Evolutionary conservation across 2,113 vertebrate genomes (phyloP).

Genomic region (Paradisaea rubra): DNA sequence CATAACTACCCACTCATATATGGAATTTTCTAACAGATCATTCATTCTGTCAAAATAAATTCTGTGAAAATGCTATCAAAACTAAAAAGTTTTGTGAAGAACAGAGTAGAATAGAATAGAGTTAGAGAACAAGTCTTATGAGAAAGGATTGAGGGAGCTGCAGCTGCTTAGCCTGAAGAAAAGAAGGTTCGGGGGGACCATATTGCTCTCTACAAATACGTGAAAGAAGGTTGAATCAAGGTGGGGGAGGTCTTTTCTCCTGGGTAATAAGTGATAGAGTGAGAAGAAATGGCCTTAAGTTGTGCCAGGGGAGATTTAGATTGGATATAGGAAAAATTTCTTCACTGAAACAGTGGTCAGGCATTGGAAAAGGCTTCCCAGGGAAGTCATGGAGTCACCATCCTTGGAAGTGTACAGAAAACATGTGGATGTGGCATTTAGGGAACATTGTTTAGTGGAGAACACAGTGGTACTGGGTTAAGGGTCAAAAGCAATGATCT

Average conservation of each 20-base stretch:
- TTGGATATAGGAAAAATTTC: neutral
- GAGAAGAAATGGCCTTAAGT: neutral
- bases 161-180: neutral
- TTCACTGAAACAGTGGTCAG: neutral
- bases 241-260: neutral
- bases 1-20: neutral
- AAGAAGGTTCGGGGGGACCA: neutral
- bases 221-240: neutral
- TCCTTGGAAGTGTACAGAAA: neutral
- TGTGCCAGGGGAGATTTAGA: neutral
- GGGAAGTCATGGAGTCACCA: neutral
- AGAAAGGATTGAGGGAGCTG: neutral
- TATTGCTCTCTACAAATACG: neutral
- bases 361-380: neutral
- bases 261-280: neutral
- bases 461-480: neutral
- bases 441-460: neutral
- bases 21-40: neutral
- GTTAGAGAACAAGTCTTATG: neutral
- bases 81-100: neutral
- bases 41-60: neutral
- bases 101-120: neutral
- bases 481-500: neutral
- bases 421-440: neutral
- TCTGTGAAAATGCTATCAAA: neutral